A percentile compares a stretch with the other conserved stretches of the same genome.
phyloP scores from a whole-genome alignment of 2,888 invertebrate genomes.

The Aphodius granarius region DNA sequence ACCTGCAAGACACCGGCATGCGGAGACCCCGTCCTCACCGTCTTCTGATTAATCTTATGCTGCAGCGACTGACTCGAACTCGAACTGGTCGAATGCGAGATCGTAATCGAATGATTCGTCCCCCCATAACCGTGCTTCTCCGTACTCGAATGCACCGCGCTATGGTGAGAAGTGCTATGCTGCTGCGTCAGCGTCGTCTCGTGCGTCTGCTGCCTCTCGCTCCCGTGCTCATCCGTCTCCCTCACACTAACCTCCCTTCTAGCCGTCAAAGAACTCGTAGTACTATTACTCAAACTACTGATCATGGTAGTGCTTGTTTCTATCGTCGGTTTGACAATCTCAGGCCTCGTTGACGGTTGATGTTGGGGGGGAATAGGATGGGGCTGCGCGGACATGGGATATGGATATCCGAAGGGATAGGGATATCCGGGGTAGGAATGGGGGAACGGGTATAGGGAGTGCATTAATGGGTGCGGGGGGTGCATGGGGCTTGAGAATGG shows the following conservation, averaged over 20 bases:
- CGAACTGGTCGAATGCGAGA: conserved; percentile 69
- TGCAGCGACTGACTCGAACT: conserved; percentile 67
- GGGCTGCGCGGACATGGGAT: conserved; percentile 74
- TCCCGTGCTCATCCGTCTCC: conserved; percentile 56
- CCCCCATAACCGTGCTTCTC: conserved; percentile 60
- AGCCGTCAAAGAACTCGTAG: conserved; percentile 71
- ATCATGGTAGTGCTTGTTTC: conserved; percentile 68
- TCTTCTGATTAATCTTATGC: conserved; percentile 53
- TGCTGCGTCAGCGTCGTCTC: conserved; percentile 69
- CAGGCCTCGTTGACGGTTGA: conserved; percentile 30
- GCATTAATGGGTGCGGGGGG: conserved; percentile 73
- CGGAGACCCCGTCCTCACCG: conserved; percentile 49
- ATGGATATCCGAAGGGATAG: conserved; percentile 70
- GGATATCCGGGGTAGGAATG: conserved; percentile 70
- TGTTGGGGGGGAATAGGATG: conserved; percentile 72
- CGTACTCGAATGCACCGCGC: conserved; percentile 66
- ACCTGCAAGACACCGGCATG: conserved; percentile 39
- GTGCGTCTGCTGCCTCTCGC: conserved; percentile 64
- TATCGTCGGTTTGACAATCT: conserved; percentile 41
- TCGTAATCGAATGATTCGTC: conserved; percentile 61
- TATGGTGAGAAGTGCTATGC: conserved; percentile 67
- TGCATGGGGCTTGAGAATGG: conserved; percentile 63
- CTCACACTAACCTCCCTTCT: conserved; percentile 66
- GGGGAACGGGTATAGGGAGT: conserved; percentile 67
- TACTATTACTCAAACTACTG: conserved; percentile 69